These are phyloP conservation scores for Parasteatoda lunata DNA, from an alignment of 2,888 invertebrate species.

Conservation along the genomic window DNA sequence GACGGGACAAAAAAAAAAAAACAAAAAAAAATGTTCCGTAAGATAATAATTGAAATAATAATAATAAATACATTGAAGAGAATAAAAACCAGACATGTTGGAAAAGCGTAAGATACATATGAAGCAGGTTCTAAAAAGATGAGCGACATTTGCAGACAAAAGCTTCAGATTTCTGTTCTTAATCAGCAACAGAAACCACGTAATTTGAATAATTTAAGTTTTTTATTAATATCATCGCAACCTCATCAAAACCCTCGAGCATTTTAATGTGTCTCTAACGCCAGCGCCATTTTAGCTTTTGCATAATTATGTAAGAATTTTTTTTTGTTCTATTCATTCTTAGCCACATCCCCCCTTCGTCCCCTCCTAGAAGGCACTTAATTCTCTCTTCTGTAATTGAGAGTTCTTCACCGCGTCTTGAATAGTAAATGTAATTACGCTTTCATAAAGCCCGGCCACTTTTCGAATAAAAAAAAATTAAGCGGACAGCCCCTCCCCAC, in stretches of 20 bases:
- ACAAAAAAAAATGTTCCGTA: too few relatives aligned
- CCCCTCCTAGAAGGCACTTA: slow-evolving; percentile 26
- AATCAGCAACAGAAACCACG: slow-evolving; percentile 65
- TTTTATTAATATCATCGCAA: slow-evolving; percentile 18
- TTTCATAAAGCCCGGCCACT: slow-evolving; percentile 61
- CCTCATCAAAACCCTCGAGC: background rate
- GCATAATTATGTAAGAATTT: slow-evolving; percentile 59
- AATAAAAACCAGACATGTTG: too few relatives aligned
- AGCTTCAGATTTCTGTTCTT: slow-evolving; percentile 46
- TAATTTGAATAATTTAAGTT: slow-evolving; percentile 68
- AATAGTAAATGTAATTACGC: slow-evolving; percentile 67
- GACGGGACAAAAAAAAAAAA: too few relatives aligned
- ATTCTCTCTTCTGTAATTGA: slow-evolving; percentile 65
- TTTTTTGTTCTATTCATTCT: slow-evolving; percentile 15
- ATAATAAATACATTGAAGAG: too few relatives aligned
- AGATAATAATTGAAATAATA: too few relatives aligned
- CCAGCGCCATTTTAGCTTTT: slow-evolving; percentile 25
- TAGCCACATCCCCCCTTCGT: background rate
- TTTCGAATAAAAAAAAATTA: slow-evolving; percentile 57
- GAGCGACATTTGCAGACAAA: slow-evolving; percentile 29
- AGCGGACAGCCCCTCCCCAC: slow-evolving; percentile 7
- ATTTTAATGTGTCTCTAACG: background rate
- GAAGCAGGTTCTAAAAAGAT: too few relatives aligned
- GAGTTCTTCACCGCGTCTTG: slow-evolving; percentile 49
- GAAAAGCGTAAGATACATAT: too few relatives aligned